Evolutionary conservation across 2,113 vertebrate genomes (phyloP).

Genomic region (Charadrius vociferus): DNA sequence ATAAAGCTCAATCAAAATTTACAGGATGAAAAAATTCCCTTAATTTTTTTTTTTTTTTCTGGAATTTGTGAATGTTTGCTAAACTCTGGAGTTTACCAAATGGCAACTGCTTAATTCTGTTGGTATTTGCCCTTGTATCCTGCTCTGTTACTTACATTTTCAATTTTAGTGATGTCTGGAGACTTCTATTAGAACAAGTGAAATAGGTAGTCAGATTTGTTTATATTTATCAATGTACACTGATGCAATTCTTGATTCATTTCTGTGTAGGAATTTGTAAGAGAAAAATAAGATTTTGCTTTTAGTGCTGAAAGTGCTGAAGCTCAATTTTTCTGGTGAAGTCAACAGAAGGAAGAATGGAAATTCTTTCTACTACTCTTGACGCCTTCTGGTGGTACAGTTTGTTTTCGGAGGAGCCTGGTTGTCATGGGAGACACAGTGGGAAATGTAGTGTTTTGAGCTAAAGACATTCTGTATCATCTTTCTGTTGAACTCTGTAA

Average conservation of each 20-base stretch:
- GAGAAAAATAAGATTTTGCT: not conserved
- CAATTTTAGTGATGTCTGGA: not conserved
- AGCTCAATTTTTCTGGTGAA: not conserved
- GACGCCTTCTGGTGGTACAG: not conserved
- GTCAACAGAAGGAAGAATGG: not conserved
- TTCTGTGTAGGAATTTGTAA: not conserved
- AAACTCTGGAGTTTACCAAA: not conserved
- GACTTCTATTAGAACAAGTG: not conserved
- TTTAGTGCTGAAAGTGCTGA: not conserved
- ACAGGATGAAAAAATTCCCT: not conserved
- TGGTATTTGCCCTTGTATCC: not conserved
- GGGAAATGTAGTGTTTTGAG: slow-evolving; percentile 25
- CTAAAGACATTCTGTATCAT: not conserved
- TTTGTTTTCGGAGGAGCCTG: slow-evolving; percentile 22
- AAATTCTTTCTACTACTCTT: slow-evolving; percentile 21
- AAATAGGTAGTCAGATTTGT: not conserved
- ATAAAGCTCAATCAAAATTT: not conserved
- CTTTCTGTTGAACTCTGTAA: slow-evolving; percentile 15
- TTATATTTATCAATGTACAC: not conserved
- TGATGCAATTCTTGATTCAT: not conserved
- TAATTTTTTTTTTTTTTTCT: not conserved
- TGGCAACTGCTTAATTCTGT: not conserved
- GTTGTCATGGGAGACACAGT: slow-evolving; percentile 49
- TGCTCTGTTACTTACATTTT: not conserved
- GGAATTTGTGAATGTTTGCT: not conserved